Evolutionary conservation across 2,113 vertebrate genomes (phyloP).

Genomic region (Clinocottus analis): DNA sequence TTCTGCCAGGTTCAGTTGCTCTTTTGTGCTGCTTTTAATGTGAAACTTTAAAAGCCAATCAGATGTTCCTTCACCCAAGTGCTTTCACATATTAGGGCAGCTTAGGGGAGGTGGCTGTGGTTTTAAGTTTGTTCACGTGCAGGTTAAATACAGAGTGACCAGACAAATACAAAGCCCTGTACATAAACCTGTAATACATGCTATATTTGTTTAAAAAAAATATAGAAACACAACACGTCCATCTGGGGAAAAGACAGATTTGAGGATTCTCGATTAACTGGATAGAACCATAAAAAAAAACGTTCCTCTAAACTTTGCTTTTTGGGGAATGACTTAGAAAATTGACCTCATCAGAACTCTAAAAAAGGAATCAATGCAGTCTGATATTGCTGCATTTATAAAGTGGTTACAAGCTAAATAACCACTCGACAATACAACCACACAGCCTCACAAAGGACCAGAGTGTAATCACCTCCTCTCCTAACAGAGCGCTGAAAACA

Average conservation of each 20-base stretch:
- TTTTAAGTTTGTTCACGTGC: neutral
- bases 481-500: neutral
- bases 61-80: conserved; percentile 4
- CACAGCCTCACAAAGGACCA: neutral
- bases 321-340: no score
- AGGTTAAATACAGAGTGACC: neutral
- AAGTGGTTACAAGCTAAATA: neutral
- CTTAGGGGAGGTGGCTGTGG: neutral
- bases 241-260: neutral
- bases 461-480: neutral
- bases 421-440: neutral
- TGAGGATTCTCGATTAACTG: neutral
- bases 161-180: neutral
- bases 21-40: conserved; percentile 9
- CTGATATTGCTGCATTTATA: neutral
- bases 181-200: neutral
- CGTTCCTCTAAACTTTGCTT: no score
- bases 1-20: neutral
- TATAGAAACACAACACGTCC: no score
- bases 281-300: neutral
- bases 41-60: neutral
- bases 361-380: neutral
- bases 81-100: neutral
- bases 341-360: neutral
- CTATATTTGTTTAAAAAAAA: neutral